Conservation (phyloP, 2,113 vertebrate species). For the Leptodactylus fuscus region DNA sequence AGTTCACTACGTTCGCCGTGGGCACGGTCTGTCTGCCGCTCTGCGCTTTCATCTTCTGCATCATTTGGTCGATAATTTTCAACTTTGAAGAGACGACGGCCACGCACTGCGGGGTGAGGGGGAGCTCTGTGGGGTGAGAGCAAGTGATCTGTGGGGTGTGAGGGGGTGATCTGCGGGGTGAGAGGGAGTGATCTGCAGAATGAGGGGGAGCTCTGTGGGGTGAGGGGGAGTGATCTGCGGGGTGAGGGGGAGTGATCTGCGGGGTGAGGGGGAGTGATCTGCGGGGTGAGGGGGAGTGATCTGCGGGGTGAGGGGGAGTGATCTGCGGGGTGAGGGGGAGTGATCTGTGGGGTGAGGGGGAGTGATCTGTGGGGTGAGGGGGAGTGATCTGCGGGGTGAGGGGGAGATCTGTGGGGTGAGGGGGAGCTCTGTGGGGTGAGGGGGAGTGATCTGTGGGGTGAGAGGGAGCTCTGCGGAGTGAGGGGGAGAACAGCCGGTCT, state of each 20-base stretch:
- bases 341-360: background rate
- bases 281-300: background rate
- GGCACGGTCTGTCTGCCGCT: constrained; percentile 85
- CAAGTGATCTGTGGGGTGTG: no score
- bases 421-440: background rate
- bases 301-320: no score
- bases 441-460: background rate
- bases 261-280: background rate
- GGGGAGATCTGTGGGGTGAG: no score
- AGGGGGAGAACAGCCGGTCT: background rate
- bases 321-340: no score
- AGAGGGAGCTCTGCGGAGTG: background rate
- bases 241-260: no score
- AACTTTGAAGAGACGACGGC: constrained; percentile 84
- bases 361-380: background rate
- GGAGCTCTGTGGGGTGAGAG: background rate
- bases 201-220: background rate
- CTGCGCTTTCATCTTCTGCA: constrained; percentile 83
- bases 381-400: background rate
- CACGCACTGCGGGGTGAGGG: constrained; percentile 80
- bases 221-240: background rate
- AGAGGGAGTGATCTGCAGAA: background rate
- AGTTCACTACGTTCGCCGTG: constrained; percentile 78
- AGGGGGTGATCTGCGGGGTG: no score
- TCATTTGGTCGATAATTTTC: constrained; percentile 83